Evolutionary conservation across 2,888 invertebrate genomes (phyloP).

Genomic region (Oscheius sp.): DNA sequence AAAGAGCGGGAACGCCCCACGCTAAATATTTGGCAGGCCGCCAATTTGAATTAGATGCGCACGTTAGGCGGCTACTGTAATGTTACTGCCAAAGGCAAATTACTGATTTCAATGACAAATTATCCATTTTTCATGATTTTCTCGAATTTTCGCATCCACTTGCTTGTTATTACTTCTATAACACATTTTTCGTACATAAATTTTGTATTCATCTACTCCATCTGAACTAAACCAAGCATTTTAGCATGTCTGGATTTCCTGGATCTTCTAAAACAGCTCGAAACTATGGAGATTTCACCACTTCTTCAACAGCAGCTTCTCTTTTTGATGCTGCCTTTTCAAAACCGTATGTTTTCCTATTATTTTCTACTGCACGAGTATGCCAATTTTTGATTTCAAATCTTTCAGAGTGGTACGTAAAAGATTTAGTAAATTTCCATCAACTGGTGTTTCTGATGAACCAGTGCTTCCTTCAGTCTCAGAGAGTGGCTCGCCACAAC

Average conservation of each 20-base stretch:
- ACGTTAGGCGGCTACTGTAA: background rate
- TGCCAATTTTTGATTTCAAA: background rate
- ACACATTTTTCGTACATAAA: too few species aligned
- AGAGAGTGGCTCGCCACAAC: constrained; percentile 32
- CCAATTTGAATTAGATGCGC: background rate
- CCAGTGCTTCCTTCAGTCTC: constrained; percentile 44
- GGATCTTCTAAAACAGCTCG: background rate
- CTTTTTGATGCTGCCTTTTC: constrained; percentile 56
- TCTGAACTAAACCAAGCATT: background rate
- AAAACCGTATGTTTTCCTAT: constrained; percentile 54
- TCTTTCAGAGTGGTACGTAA: constrained; percentile 18
- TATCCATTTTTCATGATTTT: too few species aligned
- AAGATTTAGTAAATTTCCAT: constrained; percentile 10
- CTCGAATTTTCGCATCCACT: too few species aligned
- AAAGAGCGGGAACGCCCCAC: constrained; percentile 15
- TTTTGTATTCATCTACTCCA: too few species aligned
- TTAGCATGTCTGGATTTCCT: constrained; percentile 13
- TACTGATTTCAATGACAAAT: background rate
- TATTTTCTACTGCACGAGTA: background rate
- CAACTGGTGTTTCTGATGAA: constrained; percentile 33
- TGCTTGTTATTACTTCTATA: too few species aligned
- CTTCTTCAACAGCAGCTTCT: constrained; percentile 33
- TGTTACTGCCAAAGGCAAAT: background rate
- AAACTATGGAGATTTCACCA: constrained; percentile 30
- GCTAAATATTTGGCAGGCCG: background rate